phyloP scores from a whole-genome alignment of 1,140 invertebrate species.

The Drosophila bifasciata region DNA sequence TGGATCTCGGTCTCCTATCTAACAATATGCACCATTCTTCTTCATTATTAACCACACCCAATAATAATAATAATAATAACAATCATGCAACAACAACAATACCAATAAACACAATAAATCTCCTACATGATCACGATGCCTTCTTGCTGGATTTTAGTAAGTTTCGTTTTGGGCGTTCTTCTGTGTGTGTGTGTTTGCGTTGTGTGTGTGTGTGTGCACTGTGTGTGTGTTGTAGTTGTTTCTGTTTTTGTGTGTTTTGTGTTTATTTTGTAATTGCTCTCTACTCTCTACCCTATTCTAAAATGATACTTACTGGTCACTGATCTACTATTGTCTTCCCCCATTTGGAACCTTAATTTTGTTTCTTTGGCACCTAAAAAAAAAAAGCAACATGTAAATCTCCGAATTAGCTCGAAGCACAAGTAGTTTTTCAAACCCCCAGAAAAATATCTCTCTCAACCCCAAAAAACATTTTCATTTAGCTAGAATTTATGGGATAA shows the following conservation, averaged over 20 bases:
- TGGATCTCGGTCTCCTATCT: slow-evolving; percentile 52
- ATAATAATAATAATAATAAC: slow-evolving; percentile 47
- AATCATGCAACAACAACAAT: slow-evolving; percentile 38
- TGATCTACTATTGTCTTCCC: slow-evolving; percentile 7
- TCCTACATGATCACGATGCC: slow-evolving; percentile 66
- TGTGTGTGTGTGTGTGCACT: slow-evolving; percentile 52
- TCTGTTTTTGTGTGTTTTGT: slow-evolving; percentile 24
- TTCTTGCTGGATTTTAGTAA: slow-evolving; percentile 81
- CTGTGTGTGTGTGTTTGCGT: neutral
- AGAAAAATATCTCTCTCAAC: neutral
- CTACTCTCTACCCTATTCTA: slow-evolving; percentile 1
- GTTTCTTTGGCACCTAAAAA: slow-evolving; percentile 46
- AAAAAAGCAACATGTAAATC: slow-evolving; percentile 20
- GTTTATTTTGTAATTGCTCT: slow-evolving; percentile 28
- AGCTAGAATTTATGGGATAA: slow-evolving; percentile 22
- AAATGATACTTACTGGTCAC: neutral
- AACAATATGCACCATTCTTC: slow-evolving; percentile 59
- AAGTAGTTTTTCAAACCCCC: slow-evolving; percentile 29
- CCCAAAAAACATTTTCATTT: slow-evolving; percentile 25
- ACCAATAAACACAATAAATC: slow-evolving; percentile 57
- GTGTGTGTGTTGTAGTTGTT: slow-evolving; percentile 70
- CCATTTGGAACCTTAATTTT: slow-evolving; percentile 15
- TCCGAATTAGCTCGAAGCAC: slow-evolving; percentile 25
- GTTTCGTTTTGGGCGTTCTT: slow-evolving; percentile 70
- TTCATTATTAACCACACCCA: slow-evolving; percentile 44